These are phyloP conservation scores for Cataglyphis livida DNA, from an alignment of 2,888 invertebrate genomes.

Conservation along the genomic window DNA sequence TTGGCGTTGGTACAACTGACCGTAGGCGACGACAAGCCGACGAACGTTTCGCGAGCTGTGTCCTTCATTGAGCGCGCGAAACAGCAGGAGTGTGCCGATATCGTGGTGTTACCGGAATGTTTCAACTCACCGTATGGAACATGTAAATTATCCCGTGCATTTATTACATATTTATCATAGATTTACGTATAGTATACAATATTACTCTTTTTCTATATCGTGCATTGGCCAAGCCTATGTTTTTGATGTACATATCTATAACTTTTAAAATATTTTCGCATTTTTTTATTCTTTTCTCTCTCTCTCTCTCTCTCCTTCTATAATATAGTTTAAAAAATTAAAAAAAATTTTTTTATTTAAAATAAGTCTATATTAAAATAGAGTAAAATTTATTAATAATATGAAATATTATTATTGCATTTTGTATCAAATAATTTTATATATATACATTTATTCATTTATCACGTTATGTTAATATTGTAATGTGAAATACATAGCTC, in stretches of 20 bases:
- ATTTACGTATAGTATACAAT: background rate
- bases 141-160: conserved; percentile 84
- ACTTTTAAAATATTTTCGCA: too few species aligned
- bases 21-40: conserved; percentile 91
- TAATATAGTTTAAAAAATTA: background rate
- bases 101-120: conserved; percentile 93
- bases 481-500: conserved; percentile 84
- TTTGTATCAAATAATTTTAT: background rate
- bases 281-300: too few species aligned
- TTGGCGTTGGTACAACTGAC: conserved; percentile 94
- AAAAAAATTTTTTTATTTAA: background rate
- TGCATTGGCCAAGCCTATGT: too few species aligned
- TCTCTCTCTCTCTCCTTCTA: background rate
- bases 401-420: background rate
- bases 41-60: conserved; percentile 92
- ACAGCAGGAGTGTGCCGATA: conserved; percentile 87
- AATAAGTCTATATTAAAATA: background rate
- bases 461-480: background rate
- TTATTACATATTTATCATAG: too few species aligned
- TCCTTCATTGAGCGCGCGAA: conserved; percentile 91
- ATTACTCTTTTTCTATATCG: background rate
- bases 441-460: background rate
- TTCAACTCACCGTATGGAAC: conserved; percentile 98
- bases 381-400: background rate
- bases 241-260: background rate